Evolutionary conservation across 2,113 vertebrate genomes (phyloP), one percentile per base, ranked within the genome.

Genomic region (Myiopsitta monachus): DNA sequence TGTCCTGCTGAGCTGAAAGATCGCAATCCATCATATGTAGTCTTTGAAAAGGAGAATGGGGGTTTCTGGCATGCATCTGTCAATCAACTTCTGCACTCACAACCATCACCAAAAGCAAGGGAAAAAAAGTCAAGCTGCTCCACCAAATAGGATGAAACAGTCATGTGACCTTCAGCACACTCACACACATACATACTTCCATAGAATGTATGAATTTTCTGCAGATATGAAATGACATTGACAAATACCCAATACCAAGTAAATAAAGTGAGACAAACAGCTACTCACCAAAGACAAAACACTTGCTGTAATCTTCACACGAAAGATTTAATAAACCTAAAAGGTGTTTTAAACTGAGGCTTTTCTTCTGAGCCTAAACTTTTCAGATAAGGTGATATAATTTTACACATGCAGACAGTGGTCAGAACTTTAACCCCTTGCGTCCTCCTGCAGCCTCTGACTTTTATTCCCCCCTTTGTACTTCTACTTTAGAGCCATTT

Each of bases 31-130:
- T 98, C 98, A 98, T 98, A 98, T 97, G 98, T 98, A 98, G 98
- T 97, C 98, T 98, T 98, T 98, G 98, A 98, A 98, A 98, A 98
- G 95, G 97, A 98, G 98, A 98, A 98, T 97, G 97, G 97, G 97
- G 98, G 97, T 97, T 98, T 98, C 98, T 98, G 98, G 97, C 97
- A 98, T 97, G 98, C 98, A 98, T 98, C 98, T 98, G 98, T 98
- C 98, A 98, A 98, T 98, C 98, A 98, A 98, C 96, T 98, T 98
- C 97, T 98, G 97, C 97, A 98, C 98, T 98, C 97, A 98, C 97
- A 98, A 98, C 98, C 98, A 98, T 98, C 98, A 98, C 98, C 98
- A 98, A 98, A 98, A 98, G 97, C 97, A 97, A 97, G 93, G 96
- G 97, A 68, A 91, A 97, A 97, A 98, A 98, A 98, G 98, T 98